Percentiles rank a stretch among this genome's conserved stretches.
Conservation (phyloP, 2,888 invertebrate species). For the Eupithecia pulchellata region DNA sequence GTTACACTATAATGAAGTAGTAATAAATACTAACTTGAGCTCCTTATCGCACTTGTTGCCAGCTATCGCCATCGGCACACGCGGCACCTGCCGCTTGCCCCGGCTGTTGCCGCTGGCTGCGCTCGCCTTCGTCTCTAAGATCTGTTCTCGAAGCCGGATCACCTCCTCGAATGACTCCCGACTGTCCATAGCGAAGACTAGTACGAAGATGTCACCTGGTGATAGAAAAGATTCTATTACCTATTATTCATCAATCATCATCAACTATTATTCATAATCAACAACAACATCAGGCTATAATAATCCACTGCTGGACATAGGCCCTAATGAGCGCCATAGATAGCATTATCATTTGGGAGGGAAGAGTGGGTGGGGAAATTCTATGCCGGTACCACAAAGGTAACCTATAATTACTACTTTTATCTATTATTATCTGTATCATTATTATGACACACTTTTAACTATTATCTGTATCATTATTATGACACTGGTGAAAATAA, state of each 20-base stretch:
- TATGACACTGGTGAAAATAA: no score
- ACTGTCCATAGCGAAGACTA: slow-evolving; percentile 94
- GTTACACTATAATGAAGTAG: not conserved
- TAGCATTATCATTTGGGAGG: no score
- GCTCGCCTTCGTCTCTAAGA: slow-evolving; percentile 92
- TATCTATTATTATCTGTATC: not conserved
- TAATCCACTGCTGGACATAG: no score
- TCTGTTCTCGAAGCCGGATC: slow-evolving; percentile 91
- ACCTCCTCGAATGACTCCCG: slow-evolving; percentile 94
- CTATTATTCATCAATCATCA: no score
- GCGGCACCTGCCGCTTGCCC: slow-evolving; percentile 86
- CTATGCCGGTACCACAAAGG: no score
- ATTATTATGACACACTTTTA: not conserved
- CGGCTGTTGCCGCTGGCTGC: slow-evolving; percentile 87
- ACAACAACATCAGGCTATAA: no score
- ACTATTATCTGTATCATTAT: not conserved
- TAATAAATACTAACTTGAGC: slow-evolving; percentile 86
- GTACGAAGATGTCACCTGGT: slow-evolving; percentile 91
- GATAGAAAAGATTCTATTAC: slow-evolving; percentile 27
- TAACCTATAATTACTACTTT: no score
- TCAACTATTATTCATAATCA: no score
- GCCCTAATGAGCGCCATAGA: no score
- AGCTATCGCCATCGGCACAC: slow-evolving; percentile 94
- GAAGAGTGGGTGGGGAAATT: no score
- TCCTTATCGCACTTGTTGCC: slow-evolving; percentile 95